These are phyloP conservation scores for Diorhabda sublineata DNA, from an alignment of 1,140 invertebrate species.

Conservation along the genomic window DNA sequence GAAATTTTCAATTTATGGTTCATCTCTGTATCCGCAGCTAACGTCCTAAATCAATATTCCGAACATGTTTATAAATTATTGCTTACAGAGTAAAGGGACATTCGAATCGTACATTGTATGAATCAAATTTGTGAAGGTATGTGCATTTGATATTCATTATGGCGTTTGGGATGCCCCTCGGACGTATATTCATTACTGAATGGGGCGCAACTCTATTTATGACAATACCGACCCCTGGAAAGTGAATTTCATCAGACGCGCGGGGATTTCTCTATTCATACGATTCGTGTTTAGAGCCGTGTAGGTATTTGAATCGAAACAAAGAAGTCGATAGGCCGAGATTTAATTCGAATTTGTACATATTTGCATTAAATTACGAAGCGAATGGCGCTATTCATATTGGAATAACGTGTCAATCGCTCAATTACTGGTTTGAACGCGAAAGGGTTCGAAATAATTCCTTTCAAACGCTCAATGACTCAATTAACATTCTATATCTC, in stretches of 20 bases:
- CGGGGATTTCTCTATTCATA: background rate
- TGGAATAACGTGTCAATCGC: background rate
- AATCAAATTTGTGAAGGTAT: conserved; percentile 19
- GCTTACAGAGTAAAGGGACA: conserved; percentile 11
- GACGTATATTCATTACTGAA: conserved; percentile 13
- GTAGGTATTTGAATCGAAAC: conserved; percentile 2
- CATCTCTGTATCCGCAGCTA: background rate
- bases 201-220: conserved; percentile 12
- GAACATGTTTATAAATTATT: conserved; percentile 15
- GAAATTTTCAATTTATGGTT: too few relatives aligned
- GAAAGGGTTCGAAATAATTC: too few relatives aligned
- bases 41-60: conserved; percentile 14
- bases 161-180: background rate
- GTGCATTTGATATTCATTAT: conserved; percentile 19
- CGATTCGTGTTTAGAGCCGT: background rate
- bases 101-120: conserved; percentile 16
- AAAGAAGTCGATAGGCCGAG: background rate
- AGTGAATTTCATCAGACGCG: conserved; percentile 1
- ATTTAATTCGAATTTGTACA: conserved; percentile 3
- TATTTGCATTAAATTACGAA: conserved; percentile 1
- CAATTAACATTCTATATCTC: too few relatives aligned
- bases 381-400: background rate
- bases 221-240: background rate
- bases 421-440: background rate
- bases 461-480: too few relatives aligned